Base-by-base conservation (phyloP, 2,797 vertebrate species). In the Sebastes goodei region DNA sequence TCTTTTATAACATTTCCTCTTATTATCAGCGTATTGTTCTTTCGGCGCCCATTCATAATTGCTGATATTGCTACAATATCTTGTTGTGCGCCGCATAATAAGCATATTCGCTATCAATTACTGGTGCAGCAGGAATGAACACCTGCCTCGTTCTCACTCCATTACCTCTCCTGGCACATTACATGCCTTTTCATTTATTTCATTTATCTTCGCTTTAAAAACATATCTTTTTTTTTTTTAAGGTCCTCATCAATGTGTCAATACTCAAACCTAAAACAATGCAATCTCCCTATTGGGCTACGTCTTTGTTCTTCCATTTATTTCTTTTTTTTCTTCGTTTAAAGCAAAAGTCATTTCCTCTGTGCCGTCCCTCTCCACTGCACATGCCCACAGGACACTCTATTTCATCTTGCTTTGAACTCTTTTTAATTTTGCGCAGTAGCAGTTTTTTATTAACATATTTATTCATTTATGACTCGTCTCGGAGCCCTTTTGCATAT, bases 391-490 rank as follows among this genome's bases (percentile, higher is more conserved):
- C 82, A 92, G 92, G 93, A 91, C 87, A 87, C 78, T 61, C 81
- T 82, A 81, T 92, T 94, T 93, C 92, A 89, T 94, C 87, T 93
- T 67, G 83, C 93, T 95, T 94, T 95, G 91, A 95, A 94, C 92
- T 92, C 86, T 80, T 91, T 95, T 94, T 93, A 93, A 92, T 94
- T 94, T 93, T 90, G 88, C 72, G 59, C 83, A 42, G 85, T 83
- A 88, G 89, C 88, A 87, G 65, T 87, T 93, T 93, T 88, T 92
- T 94, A 92, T 94, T 87, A 93, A 89, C 92, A 93, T 93, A 93
- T 95, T 94, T 93, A 94, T 93, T 90, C 86, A 93, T 94, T 93
- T 92, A 94, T 93, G 89, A 90, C 86, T 93, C 78, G 76, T 89
- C 85, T 90, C 81, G 76, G 85, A 92, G 71, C 60, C 80, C 78